Evolutionary conservation across 2,113 vertebrate species (phyloP), one percentile per base, ranked within the genome.

Genomic region (Apodemus speciosus): DNA sequence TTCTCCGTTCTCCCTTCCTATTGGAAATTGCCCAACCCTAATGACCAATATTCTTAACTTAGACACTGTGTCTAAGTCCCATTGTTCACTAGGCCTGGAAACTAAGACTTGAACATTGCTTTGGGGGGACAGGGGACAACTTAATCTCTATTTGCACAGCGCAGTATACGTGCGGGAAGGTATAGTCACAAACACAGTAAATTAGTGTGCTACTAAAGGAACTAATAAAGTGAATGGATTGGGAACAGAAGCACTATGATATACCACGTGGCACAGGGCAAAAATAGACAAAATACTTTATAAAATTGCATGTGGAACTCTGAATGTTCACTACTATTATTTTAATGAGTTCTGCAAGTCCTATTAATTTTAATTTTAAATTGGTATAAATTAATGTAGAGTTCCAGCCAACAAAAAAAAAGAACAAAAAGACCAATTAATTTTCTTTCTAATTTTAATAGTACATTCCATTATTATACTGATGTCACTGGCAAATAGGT

Each of bases 281-380:
- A 92, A 92, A 94, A 60, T 38, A 85, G 92, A 30, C 58, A 15
- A 94, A 90, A 32, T 66, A 35, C 9, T 68, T 87, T 13, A 40
- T 86, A 10, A 79, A 77, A 75, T 64, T 92, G 27, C 4, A 56
- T 56, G 38, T 89, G 85, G 58, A 64, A 69, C 79, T 91, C 40
- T 91, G 38, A 38, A 73, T 23, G 9, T 81, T 86, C 40, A 53
- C 56, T 88, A 53, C 56, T 88, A 35, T 58, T 86, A 62, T 81
- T 95, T 94, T 83, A 91, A 46, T 46, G 35, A 80, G 4, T 92
- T 79, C 35, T 92, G 38, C 4, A 77, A 79, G 38, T 87, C 56
- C 43, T 87, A 8, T 91, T 69, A 69, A 84, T 89, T 93, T 94
- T 69, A 62, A 73, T 75, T 94, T 94, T n/a, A 46, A 58, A 30